Base-by-base conservation (phyloP, 2,797 vertebrate species). In the Melanogrammus aeglefinus region DNA sequence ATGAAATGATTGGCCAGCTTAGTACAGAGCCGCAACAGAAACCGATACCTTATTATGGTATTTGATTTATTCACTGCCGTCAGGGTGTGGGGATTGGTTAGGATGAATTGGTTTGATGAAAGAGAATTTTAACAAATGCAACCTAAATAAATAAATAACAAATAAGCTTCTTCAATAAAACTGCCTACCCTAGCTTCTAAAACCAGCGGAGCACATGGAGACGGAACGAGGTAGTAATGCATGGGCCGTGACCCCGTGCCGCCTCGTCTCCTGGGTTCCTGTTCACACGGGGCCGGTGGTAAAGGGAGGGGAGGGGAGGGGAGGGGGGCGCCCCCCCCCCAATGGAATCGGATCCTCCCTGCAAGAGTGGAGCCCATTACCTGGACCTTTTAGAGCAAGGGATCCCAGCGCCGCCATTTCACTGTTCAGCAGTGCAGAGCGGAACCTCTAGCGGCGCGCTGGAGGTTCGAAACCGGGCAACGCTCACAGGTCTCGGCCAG, bases 351-450 rank as follows among this genome's bases (percentile, higher is more conserved):
- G 16, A 47, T 47, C 44, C 14, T 18, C 12, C 81, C 82, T 83
- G 76, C 21, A 41, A 79, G 80, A 81, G 78, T 77, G 81, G 85
- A 90, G 87, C 78, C 78, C 76, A 89, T 93, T 90, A 91, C 89
- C 87, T 84, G 87, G 85, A 87, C 84, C 83, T 85, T 88, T 89
- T 85, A 88, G 84, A 75, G 80, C 78, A 80, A 79, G 75, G 78
- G 78, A 77, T 79, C 86, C 87, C 86, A 82, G 84, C 33, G 10
- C 82, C 88, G 88, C 91, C 90, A 94, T 94, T 93, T 94, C 91
- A 92, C 91, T 91, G 93, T 91, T 91, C 93, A 93, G 75, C 92
- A 93, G 93, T 93, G 93, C 93, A 93, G 91, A 79, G 88, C 87
- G 82, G 82, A 83, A 88, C 82, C 85, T n/a, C n/a, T n/a, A n/a